Base-by-base conservation (phyloP, 2,888 invertebrate genomes). In the Germaria angustata region DNA sequence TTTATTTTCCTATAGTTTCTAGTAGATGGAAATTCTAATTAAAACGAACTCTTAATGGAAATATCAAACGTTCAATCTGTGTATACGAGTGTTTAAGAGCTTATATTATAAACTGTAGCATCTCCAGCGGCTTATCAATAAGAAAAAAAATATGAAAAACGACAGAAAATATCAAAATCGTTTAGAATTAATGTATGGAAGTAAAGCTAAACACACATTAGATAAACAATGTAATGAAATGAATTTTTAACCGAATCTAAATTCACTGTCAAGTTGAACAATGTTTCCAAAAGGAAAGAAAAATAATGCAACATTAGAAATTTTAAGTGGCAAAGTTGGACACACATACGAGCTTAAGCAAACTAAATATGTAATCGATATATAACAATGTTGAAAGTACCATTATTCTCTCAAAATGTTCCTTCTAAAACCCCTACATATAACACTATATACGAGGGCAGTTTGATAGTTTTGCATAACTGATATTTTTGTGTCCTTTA, bases 11-110 rank as follows among this genome's bases (percentile, higher is more conserved):
- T n/a, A 17, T 39, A 28, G 6, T 36, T 57, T 44, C 28, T 34
- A 24, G 15, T 8, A 46, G 15, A 17, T 49, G 28, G 20, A 76
- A 57, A 57, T 55, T 17, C 20, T 57, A 3, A 76, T 57, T 57
- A 15, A 66, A 66, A 46, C 17, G 22, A 49, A 36, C 20, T 63
- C 73, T 73, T 32, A 53, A 63, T 36, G 34, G 32, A 75, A 57
- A 57, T 76, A 66, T 76, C 75, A 57, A 11, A 13, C 36, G 66
- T 66, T 66, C 57, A 66, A 76, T 66, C 75, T 57, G 46, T 36
- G 6, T 39, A 28, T 6, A 28, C 28, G 6, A 5, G 6, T 28
- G 6, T 28, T 5, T 28, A 28, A 44, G 55, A 59, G 71, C 36
- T 66, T 20, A 59, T 34, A 17, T 7, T 22, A 22, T 53, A 15